A percentile compares a stretch with the other conserved stretches of the same genome.
These are phyloP conservation scores for Ormia ochracea DNA, from an alignment of 2,888 invertebrate genomes.

Conservation along the genomic window DNA sequence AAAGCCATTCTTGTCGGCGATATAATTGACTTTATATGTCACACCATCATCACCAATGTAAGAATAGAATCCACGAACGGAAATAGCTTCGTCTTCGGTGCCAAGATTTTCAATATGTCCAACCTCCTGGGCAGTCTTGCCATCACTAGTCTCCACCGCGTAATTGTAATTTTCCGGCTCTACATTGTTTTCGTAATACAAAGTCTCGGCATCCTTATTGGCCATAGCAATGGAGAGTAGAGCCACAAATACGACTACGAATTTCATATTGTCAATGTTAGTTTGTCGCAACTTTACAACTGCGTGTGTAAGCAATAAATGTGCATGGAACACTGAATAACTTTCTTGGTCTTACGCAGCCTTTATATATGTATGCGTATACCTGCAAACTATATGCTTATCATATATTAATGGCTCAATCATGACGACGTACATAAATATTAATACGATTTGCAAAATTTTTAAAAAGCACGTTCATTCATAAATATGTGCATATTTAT, in stretches of 20 bases:
- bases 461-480: background rate
- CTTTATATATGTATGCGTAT: conserved; percentile 31
- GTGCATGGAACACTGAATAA: background rate
- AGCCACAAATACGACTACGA: conserved; percentile 71
- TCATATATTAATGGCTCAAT: background rate
- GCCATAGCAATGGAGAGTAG: conserved; percentile 67
- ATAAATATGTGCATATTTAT: too few relatives aligned
- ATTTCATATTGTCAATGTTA: conserved; percentile 69
- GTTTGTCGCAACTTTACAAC: background rate
- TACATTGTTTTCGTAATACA: conserved; percentile 60
- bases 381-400: too few relatives aligned
- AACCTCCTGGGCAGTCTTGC: conserved; percentile 78
- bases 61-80: conserved; percentile 78
- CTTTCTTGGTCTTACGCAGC: background rate
- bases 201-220: conserved; percentile 55
- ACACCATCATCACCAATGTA: conserved; percentile 80
- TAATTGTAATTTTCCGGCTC: conserved; percentile 62
- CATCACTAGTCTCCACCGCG: conserved; percentile 77
- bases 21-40: conserved; percentile 79
- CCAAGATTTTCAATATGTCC: conserved; percentile 79
- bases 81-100: conserved; percentile 78
- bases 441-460: background rate
- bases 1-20: conserved; percentile 76
- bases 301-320: conserved; percentile 9
- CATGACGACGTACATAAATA: background rate